Percentiles rank a stretch among this genome's conserved stretches.
phyloP scores from a whole-genome alignment of 1,140 invertebrate genomes.

The Leguminivora glycinivorella region DNA sequence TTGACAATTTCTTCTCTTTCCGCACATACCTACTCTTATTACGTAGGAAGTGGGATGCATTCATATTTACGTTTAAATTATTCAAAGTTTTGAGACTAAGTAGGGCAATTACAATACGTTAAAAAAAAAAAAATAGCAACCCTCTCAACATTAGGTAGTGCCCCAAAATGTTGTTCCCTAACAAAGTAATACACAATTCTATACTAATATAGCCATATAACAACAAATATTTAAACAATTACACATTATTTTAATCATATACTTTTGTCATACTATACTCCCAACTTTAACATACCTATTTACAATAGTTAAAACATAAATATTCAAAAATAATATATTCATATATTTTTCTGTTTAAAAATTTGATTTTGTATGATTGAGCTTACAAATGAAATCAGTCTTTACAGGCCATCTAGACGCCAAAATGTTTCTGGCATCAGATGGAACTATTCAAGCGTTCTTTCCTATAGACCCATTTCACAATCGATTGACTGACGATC shows the following conservation, averaged over 20 bases:
- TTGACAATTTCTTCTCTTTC: too few relatives aligned
- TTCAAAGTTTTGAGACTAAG: too few relatives aligned
- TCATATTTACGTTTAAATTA: too few relatives aligned
- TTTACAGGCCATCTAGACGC: conserved; percentile 33
- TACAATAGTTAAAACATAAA: conserved; percentile 37
- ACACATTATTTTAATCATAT: conserved; percentile 14
- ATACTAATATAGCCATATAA: conserved; percentile 22
- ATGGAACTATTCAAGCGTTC: conserved; percentile 3
- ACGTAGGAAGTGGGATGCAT: too few relatives aligned
- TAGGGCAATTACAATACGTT: too few relatives aligned
- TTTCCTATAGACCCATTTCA: neutral
- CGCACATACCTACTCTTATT: too few relatives aligned
- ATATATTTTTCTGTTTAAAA: conserved; percentile 34
- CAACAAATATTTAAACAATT: conserved; percentile 10
- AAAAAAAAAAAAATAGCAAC: too few relatives aligned
- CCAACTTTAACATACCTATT: conserved; percentile 21
- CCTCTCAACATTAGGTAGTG: conserved; percentile 2
- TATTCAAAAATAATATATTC: conserved; percentile 44
- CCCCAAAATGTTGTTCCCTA: neutral
- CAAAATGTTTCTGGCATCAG: neutral
- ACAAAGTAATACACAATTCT: conserved; percentile 6
- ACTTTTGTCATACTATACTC: conserved; percentile 4
- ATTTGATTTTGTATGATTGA: conserved; percentile 40
- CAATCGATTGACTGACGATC: too few relatives aligned
- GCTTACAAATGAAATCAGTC: conserved; percentile 50